Evolutionary conservation across 2,888 invertebrate species (phyloP), one percentile per base, ranked within the genome.

Genomic region (Tuta absoluta): DNA sequence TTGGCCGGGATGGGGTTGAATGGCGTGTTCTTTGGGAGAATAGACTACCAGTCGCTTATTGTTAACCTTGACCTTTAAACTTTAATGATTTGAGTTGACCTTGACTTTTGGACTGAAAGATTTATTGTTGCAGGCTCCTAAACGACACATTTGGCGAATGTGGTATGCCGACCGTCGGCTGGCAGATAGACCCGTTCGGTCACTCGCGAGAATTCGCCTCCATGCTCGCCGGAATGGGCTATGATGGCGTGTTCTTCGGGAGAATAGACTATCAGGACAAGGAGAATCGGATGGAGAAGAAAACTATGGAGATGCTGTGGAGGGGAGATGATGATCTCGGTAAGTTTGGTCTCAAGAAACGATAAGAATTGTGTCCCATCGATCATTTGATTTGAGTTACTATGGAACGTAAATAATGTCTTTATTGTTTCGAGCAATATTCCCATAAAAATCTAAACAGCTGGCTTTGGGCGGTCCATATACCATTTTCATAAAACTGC

Each of bases 191-290:
- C 79, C 96, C 97, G 0, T 97, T 97, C 75, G 97, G 97, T 0
- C 97, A 97, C 75, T 96, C 97, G 0, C 88, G 96, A 3, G 98
- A 98, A 85, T 96, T 96, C 91, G 98, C 97, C 0, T 95, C 95
- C 0, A 84, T 96, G 0, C 94, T 96, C 38, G 93, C 96, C 0
- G 95, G 95, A 81, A 95, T 98, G 94, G 98, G 69, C 0, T 98
- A 95, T 77, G 98, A 98, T 78, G 98, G 97, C 0, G 85, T 97
- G 68, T 95, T 98, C 76, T 93, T 98, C 65, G 98, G 96, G 0
- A 93, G 98, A 23, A 93, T 98, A 24, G 98, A 98, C 84, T 97
- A 95, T 82, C 94, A 96, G 78, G 98, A 98, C 78, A 97, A 97
- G 80, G 66, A 66, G 0, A 73, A 86, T 0, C 90, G 98, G 62